phyloP scores from a whole-genome alignment of 2,797 vertebrate species.

The Anomalospiza imberbis region DNA sequence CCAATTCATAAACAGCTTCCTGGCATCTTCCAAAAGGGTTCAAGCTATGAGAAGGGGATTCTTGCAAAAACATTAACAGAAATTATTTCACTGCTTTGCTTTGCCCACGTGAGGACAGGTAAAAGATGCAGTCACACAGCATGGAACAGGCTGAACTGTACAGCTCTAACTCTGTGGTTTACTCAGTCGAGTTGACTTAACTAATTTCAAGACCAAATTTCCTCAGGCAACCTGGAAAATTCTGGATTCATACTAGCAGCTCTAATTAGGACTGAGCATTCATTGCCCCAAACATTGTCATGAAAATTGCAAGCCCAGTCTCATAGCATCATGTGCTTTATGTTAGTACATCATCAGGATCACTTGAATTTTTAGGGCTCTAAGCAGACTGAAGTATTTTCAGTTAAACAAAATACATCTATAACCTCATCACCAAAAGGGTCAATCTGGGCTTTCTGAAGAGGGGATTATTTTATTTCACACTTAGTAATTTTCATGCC shows the following conservation, averaged over 20 bases:
- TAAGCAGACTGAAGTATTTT: background rate
- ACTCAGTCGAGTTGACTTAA: background rate
- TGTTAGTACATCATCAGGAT: background rate
- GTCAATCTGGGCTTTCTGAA: background rate
- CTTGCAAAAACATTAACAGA: constrained; percentile 21
- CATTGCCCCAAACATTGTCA: background rate
- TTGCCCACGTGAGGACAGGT: background rate
- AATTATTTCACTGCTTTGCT: background rate
- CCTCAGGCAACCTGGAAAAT: constrained; percentile 19
- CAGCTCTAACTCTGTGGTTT: background rate
- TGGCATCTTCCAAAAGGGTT: constrained; percentile 11
- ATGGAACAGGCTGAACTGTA: background rate
- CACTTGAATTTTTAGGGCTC: background rate
- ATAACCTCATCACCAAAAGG: background rate
- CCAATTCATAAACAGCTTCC: constrained; percentile 17
- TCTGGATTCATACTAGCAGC: background rate
- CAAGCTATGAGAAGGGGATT: constrained; percentile 18
- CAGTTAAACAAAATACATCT: background rate
- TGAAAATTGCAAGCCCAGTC: background rate
- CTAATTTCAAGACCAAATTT: constrained; percentile 1
- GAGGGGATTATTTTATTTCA: background rate
- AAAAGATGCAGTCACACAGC: constrained; percentile 6
- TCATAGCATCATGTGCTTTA: background rate
- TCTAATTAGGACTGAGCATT: background rate
- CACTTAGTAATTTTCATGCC: background rate